These are phyloP conservation scores for Eclectus roratus DNA, from an alignment of 2,113 vertebrate genomes.

Conservation along the genomic window DNA sequence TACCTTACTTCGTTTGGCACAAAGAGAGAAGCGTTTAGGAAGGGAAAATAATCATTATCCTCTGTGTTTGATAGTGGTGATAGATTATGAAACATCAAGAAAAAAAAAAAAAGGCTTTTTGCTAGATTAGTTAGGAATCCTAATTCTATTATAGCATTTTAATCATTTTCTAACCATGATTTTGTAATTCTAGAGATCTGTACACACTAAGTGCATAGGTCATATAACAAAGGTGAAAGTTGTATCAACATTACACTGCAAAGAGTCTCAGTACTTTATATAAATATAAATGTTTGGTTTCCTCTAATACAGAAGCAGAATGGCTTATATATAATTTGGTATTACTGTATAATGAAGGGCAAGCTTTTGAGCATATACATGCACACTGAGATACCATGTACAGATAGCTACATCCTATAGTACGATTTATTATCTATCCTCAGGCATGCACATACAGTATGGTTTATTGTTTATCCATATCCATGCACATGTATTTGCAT, in stretches of 20 bases:
- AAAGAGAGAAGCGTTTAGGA: background rate
- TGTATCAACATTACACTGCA: background rate
- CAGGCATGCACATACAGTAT: background rate
- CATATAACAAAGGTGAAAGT: background rate
- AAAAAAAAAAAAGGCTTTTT: background rate
- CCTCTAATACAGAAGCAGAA: background rate
- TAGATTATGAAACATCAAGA: background rate
- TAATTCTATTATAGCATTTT: background rate
- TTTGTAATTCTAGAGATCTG: background rate
- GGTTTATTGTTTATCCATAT: background rate
- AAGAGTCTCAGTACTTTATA: background rate
- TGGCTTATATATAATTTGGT: background rate
- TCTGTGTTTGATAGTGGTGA: background rate
- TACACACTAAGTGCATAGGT: background rate
- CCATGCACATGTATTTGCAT: background rate
- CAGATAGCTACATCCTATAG: background rate
- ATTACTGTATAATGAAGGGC: background rate
- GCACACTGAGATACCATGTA: background rate
- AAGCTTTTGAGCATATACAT: background rate
- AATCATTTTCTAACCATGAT: background rate
- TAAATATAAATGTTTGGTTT: background rate
- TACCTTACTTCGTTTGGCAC: constrained; percentile 10
- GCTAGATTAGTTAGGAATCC: background rate
- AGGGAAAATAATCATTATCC: background rate
- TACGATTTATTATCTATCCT: background rate